Base-by-base conservation (phyloP, 1,140 invertebrate species). In the Pogonus chalceus region DNA sequence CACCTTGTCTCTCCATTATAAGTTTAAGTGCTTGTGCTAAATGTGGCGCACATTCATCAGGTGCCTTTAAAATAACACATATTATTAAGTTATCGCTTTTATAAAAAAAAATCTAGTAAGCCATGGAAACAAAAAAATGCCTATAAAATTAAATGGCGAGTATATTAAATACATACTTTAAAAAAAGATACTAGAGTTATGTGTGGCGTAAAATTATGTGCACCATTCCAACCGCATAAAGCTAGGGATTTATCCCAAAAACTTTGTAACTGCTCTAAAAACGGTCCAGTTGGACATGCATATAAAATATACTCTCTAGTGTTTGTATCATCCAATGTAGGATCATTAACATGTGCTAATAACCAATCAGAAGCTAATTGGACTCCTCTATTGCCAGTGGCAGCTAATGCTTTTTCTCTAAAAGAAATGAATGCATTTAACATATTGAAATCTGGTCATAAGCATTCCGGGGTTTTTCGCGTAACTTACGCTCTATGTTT, bases 291-390 rank as follows among this genome's bases (percentile, higher is more conserved):
- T 2, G 91, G 91, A 66, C 87, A 91, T 12, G 85, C 80, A 67
- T 93, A 92, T 7, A 93, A 71, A 49, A 90, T 84, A 66, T 92
- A 94, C 65, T 93, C 88, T 59, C 90, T 72, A 2, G 86, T 84
- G 7, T 76, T 75, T 48, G 79, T 79, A 23, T 82, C 77, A 70
- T 93, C 88, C 22, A 94, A 69, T 4, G 78, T 79, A 1, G 83
- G 76, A 72, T 95, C 90, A 68, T 88, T 84, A 0, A 92, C 87
- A 68, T 93, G 91, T 10, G 90, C 88, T 49, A 93, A 66, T 1
- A 95, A 71, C 91, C 90, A 93, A 65, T 93, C 90, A 1, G 88
- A 88, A 2, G 90, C 90, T 52, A 92, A 72, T 68, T 92, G 88
- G 48, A 90, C 84, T 52, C 89, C 87, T 24, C 83, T 74, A 67